These are phyloP conservation scores for Luidia sarsii DNA, from an alignment of 53 echinoderm and acorn worm genomes.

Conservation along the genomic window DNA sequence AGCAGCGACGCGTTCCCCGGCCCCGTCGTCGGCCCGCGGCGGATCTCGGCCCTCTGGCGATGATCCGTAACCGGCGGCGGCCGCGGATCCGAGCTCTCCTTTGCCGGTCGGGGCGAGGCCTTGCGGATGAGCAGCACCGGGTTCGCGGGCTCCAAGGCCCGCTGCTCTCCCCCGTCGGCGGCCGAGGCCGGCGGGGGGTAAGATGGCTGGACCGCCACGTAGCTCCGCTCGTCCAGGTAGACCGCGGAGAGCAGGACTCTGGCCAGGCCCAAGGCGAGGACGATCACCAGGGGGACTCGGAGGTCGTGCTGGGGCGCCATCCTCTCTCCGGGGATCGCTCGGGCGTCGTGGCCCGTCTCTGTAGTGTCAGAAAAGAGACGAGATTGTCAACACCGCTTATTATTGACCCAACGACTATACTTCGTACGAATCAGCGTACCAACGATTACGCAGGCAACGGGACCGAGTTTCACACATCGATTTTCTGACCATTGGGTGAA, in stretches of 20 bases:
- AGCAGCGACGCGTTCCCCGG: constrained; percentile 15
- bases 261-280: constrained; percentile 45
- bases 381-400: no score
- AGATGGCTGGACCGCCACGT: constrained; percentile 20
- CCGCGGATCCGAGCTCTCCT: no score
- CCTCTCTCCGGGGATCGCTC: neutral
- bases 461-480: no score
- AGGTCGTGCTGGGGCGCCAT: constrained; percentile 48
- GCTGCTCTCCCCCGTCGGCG: neutral
- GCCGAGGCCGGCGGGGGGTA: neutral
- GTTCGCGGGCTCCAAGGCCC: neutral
- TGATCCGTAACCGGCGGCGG: no score
- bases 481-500: no score
- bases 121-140: neutral
- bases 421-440: no score
- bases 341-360: neutral
- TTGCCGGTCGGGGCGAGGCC: no score
- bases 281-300: constrained; percentile 42
- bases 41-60: no score
- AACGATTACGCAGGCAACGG: no score
- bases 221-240: constrained; percentile 56
- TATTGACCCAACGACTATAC: no score
- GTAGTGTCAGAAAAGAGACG: neutral
- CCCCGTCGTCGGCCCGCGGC: no score
- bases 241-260: constrained; percentile 61